These are phyloP conservation scores for Ladona fulva DNA, from an alignment of 1,140 invertebrate species.

Conservation along the genomic window DNA sequence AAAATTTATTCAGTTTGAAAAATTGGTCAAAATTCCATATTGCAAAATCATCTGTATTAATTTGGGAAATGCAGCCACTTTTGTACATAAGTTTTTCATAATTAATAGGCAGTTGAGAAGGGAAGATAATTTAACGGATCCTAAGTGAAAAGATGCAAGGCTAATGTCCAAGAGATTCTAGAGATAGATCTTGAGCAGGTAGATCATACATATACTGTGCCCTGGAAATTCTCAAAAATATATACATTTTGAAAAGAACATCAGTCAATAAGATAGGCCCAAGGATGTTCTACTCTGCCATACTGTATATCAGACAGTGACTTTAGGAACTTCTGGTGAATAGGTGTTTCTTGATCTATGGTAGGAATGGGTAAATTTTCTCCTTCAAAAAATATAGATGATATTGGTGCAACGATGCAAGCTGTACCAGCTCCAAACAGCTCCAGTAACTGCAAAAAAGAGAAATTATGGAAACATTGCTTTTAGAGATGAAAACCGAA, in stretches of 20 bases:
- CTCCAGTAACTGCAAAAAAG: conserved; percentile 67
- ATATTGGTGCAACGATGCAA: conserved; percentile 83
- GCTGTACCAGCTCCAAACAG: conserved; percentile 93
- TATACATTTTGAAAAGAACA: neutral
- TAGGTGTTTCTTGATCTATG: conserved; percentile 52
- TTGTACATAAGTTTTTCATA: no score
- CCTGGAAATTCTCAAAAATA: neutral
- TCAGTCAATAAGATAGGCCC: conserved; percentile 41
- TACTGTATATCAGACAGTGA: conserved; percentile 78
- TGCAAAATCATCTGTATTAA: no score
- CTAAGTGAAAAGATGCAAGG: no score
- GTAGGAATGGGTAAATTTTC: conserved; percentile 62
- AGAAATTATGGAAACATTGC: no score
- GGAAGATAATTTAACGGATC: no score
- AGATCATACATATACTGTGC: neutral
- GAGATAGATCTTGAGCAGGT: neutral
- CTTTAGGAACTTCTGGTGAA: conserved; percentile 59
- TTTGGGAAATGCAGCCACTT: no score
- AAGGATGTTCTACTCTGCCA: conserved; percentile 70
- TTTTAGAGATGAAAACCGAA: no score
- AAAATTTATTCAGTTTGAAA: no score
- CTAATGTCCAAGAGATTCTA: no score
- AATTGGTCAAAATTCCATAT: no score
- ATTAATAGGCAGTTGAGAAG: no score
- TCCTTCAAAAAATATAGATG: conserved; percentile 63